These are phyloP conservation scores for Pogonognathellus flavescens DNA, from an alignment of 1,140 invertebrate genomes.

Conservation along the genomic window DNA sequence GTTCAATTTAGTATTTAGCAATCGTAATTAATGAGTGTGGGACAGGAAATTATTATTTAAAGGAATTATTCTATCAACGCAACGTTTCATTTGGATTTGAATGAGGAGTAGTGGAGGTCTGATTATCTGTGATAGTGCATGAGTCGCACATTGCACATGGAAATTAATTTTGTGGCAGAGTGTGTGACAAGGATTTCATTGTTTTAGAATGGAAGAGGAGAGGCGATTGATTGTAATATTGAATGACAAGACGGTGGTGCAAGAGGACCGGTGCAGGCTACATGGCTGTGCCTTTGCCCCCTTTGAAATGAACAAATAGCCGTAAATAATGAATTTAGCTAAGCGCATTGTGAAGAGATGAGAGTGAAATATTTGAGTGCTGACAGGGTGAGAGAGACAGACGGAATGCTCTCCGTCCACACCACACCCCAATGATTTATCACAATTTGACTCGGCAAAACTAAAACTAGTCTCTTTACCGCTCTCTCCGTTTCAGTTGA, in stretches of 20 bases:
- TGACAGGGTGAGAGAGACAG: background rate
- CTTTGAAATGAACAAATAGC: slow-evolving; percentile 16
- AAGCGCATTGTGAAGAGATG: background rate
- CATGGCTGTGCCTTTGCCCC: no score
- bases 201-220: background rate
- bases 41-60: no score
- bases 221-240: background rate
- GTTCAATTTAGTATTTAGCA: no score
- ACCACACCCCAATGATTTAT: slow-evolving; percentile 47
- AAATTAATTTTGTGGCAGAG: slow-evolving; percentile 23
- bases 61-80: no score
- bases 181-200: slow-evolving; percentile 8
- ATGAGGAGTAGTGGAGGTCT: no score
- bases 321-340: slow-evolving; percentile 33
- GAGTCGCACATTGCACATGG: no score
- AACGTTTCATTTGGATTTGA: no score
- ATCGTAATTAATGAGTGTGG: no score
- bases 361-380: background rate
- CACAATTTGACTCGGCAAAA: slow-evolving; percentile 24
- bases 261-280: background rate
- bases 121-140: no score
- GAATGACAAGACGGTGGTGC: slow-evolving; percentile 5
- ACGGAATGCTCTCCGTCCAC: background rate
- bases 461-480: background rate
- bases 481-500: background rate